A percentile compares a stretch with the other conserved stretches of the same genome.
Conservation (phyloP, 2,797 vertebrate genomes). For the Gambelia wislizenii region DNA sequence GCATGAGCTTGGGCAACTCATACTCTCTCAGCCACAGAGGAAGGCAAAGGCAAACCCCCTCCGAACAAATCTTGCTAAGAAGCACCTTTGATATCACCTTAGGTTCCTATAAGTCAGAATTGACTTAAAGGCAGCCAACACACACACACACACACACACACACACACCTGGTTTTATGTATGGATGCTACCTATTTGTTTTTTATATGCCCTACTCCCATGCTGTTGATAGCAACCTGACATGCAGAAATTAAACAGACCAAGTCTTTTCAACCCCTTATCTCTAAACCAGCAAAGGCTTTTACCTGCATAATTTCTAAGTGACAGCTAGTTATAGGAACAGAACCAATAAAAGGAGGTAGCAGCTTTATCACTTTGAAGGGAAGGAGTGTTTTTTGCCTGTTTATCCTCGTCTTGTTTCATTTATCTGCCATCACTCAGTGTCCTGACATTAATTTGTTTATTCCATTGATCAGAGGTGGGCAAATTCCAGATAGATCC, state of each 20-base stretch:
- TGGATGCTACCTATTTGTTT: not conserved
- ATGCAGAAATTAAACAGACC: not conserved
- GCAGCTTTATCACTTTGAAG: not conserved
- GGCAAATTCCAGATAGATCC: too few relatives aligned
- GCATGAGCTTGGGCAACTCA: too few relatives aligned
- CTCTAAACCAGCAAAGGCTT: not conserved
- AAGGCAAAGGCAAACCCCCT: too few relatives aligned
- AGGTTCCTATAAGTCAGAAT: too few relatives aligned
- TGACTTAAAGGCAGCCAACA: too few relatives aligned
- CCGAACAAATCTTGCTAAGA: too few relatives aligned
- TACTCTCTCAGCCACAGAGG: too few relatives aligned
- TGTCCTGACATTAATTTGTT: not conserved
- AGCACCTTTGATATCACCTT: too few relatives aligned
- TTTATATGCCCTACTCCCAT: not conserved
- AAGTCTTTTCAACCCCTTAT: not conserved
- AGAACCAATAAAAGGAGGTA: not conserved
- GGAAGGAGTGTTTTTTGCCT: not conserved
- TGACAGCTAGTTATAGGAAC: not conserved
- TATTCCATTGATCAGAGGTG: not conserved
- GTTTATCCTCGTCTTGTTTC: not conserved
- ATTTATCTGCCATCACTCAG: not conserved
- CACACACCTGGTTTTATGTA: too few relatives aligned
- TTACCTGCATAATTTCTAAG: not conserved
- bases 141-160: too few relatives aligned
- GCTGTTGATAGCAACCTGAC: not conserved